Evolutionary conservation across 2,113 vertebrate species (phyloP).

Genomic region (Archilochus colubris): DNA sequence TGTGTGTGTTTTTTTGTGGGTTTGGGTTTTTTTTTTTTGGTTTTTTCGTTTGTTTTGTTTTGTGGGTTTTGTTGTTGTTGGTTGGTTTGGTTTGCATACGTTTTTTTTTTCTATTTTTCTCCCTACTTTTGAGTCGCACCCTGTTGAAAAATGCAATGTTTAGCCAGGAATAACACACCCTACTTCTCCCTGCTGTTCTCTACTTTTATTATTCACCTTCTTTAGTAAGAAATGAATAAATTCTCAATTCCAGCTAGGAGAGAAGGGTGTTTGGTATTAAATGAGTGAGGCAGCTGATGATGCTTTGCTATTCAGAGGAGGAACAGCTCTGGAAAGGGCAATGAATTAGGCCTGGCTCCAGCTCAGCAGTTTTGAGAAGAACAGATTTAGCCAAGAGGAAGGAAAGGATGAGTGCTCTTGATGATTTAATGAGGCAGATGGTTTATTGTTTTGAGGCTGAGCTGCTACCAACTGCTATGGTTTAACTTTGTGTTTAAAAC

Average conservation of each 20-base stretch:
- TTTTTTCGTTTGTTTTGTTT: too few species aligned
- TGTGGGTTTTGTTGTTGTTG: too few species aligned
- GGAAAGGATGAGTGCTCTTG: conserved; percentile 14
- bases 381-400: conserved; percentile 24
- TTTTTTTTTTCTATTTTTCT: too few species aligned
- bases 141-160: too few species aligned
- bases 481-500: not conserved
- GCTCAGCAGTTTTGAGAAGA: conserved; percentile 12
- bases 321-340: not conserved
- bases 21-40: too few species aligned
- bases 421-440: conserved; percentile 55
- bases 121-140: too few species aligned
- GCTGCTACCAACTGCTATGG: not conserved
- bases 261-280: not conserved
- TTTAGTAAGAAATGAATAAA: not conserved
- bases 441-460: conserved; percentile 44
- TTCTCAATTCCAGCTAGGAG: not conserved
- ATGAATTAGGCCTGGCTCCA: conserved; percentile 31
- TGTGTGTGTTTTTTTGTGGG: too few species aligned
- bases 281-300: not conserved
- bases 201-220: not conserved
- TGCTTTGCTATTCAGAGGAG: not conserved
- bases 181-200: not conserved
- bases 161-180: too few species aligned
- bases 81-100: too few species aligned